phyloP scores from a whole-genome alignment of 2,888 invertebrate genomes.

The Anorthoa munda region DNA sequence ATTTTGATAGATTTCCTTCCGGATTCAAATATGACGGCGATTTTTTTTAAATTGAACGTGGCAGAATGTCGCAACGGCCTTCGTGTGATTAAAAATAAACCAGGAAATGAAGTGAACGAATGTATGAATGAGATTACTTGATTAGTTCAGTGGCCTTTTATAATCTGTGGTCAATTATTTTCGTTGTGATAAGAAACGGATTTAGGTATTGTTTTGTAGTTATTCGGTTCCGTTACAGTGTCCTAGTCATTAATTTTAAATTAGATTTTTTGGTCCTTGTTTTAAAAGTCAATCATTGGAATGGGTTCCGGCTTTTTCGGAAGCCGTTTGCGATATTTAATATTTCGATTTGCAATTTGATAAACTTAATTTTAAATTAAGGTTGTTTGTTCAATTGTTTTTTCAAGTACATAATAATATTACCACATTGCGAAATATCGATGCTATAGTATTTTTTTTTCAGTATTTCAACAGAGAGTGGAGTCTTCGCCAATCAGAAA shows the following conservation, averaged over 20 bases:
- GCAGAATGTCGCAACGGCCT: slow-evolving; percentile 67
- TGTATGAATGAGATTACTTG: slow-evolving; percentile 65
- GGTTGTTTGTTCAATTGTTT: slow-evolving; percentile 23
- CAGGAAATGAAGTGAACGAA: slow-evolving; percentile 69
- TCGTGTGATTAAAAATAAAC: slow-evolving; percentile 69
- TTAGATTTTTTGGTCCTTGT: slow-evolving; percentile 51
- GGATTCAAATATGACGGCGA: slow-evolving; percentile 40
- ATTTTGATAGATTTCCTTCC: slow-evolving; percentile 64
- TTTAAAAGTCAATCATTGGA: slow-evolving; percentile 54
- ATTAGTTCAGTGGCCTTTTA: slow-evolving; percentile 69
- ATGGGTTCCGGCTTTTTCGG: slow-evolving; percentile 61
- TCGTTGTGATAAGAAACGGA: slow-evolving; percentile 65
- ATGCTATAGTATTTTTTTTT: neutral
- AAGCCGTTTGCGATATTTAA: slow-evolving; percentile 42
- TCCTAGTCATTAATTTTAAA: slow-evolving; percentile 65
- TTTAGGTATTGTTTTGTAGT: slow-evolving; percentile 57
- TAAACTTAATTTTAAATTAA: slow-evolving; percentile 56
- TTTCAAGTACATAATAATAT: slow-evolving; percentile 26
- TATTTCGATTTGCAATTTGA: slow-evolving; percentile 49
- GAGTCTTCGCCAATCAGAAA: neutral
- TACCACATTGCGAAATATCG: neutral
- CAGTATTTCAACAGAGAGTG: too few relatives aligned
- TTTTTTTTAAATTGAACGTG: slow-evolving; percentile 45
- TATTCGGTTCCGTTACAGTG: slow-evolving; percentile 63
- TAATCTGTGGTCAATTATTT: slow-evolving; percentile 67